Base-by-base conservation (phyloP, 2,113 vertebrate genomes). In the Pontoporia blainvillei region DNA sequence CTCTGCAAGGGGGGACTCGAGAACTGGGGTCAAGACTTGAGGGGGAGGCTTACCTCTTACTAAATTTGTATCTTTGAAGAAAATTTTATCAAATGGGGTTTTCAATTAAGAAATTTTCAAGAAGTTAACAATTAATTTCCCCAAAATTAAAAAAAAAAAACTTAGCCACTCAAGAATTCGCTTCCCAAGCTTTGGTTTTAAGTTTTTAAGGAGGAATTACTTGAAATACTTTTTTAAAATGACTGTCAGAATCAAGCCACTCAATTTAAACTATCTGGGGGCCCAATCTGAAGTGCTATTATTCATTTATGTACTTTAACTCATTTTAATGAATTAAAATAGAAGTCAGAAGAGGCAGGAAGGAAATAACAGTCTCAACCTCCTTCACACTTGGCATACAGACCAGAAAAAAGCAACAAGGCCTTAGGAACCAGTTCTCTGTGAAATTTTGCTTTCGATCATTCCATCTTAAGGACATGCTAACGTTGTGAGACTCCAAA, bases 191-290 rank as follows among this genome's bases (percentile, higher is more conserved):
- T 73, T 41, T 72, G 71, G 20, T 52, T 81, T 79, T 73, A 91
- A 75, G 12, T 54, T 90, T 90, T 67, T 59, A 93, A 86, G 64
- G 31, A 82, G 90, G 27, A 86, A 91, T 82, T 93, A 93, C n/a
- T 54, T 86, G 9, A 44, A 85, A 46, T 41, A 66, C 13, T 83
- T 85, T 82, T 87, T 64, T n/a, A 8, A 71, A 69, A 73, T 49
- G 49, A 49, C 49, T 49, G 31, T 88, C 73, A 90, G 44, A 86
- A 75, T 90, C 89, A 94, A 94, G 12, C 6, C 59, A 81, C 57
- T 86, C 57, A 49, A 41, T 73, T 89, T 91, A 83, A 54, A 66
- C 54, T 44, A 39, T n/a, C n/a, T 36, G 23, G 23, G 17, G 17
- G 23, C 8, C 39, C 67, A 46, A 81, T 39, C 8, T 41, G 10